Base-by-base conservation (phyloP, 2,113 vertebrate genomes). In the Athene cunicularia region DNA sequence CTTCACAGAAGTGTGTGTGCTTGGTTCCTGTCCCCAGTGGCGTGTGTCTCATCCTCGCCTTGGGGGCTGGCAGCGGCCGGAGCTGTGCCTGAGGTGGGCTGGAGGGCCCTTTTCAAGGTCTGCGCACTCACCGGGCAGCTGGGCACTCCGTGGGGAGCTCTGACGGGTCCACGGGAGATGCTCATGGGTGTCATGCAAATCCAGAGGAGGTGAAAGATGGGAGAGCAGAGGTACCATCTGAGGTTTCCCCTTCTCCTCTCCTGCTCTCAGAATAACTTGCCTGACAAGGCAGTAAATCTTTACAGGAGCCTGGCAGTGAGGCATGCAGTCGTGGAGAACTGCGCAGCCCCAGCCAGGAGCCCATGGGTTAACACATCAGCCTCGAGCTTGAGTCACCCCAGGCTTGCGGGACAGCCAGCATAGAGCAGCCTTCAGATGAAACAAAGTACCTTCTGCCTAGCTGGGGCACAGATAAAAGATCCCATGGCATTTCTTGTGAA, bases 361-460 rank as follows among this genome's bases (percentile, higher is more conserved):
- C n/a, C 18, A 53, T 0, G 81, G 77, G 93, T 97, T 97, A 96
- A 96, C 14, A 22, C 33, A 5, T 28, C 59, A 39, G 27, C 80
- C 9, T 1, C 0, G 0, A 43, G 30, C 58, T 72, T 3, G 19
- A 74, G 81, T 75, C 43, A 43, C 52, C 37, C 77, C 2, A 21
- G 81, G 67, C 91, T 90, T 6, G 60, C 60, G 39, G 84, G 60
- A 77, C 91, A 89, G 93, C 83, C 84, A 41, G 90, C 90, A 90
- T 12, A 93, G 96, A 92, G 81, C 79, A 93, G 95, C 93, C 91
- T 96, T 95, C 89, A 91, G 80, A 70, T 13, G 73, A 76, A 91
- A 97, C 89, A 96, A 87, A 95, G 81, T 89, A 81, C 94, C 96
- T 96, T 95, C 95, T 94, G 95, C 96, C 39, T 59, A 62, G 88